These are phyloP conservation scores for Rallus limicola DNA, from an alignment of 2,113 vertebrate species.

Conservation along the genomic window DNA sequence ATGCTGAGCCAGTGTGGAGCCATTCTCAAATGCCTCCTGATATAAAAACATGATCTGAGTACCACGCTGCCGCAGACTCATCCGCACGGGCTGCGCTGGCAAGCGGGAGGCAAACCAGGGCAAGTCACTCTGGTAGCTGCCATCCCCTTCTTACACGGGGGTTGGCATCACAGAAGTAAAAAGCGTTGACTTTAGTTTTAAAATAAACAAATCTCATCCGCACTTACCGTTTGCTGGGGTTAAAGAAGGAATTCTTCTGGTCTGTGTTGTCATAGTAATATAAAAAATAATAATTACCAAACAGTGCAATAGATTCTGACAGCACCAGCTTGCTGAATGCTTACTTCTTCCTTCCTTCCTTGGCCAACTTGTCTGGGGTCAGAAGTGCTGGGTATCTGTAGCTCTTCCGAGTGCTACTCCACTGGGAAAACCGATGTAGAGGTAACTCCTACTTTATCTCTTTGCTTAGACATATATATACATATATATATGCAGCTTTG, in stretches of 20 bases:
- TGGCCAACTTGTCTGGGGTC: background rate
- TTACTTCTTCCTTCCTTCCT: background rate
- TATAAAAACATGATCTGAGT: background rate
- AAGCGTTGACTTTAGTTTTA: background rate
- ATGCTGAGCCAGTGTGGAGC: conserved; percentile 37
- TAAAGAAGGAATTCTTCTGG: background rate
- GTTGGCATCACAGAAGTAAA: background rate
- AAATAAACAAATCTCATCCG: background rate
- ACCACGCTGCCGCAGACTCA: conserved; percentile 1
- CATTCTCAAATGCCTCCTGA: conserved; percentile 13
- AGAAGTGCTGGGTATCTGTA: background rate
- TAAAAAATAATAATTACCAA: conserved; percentile 41
- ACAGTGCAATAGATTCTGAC: conserved; percentile 38
- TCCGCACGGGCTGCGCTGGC: background rate
- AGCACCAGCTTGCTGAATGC: background rate
- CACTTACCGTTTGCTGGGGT: conserved; percentile 18
- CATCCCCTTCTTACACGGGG: background rate
- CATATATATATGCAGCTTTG: background rate
- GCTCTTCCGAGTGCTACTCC: background rate
- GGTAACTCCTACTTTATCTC: background rate
- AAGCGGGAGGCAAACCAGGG: background rate
- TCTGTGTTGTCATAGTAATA: conserved; percentile 67
- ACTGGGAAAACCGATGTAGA: background rate
- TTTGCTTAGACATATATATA: no score
- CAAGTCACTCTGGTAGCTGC: background rate